Conservation (phyloP, 1,140 invertebrate species). For the Acromyrmex charruanus region DNA sequence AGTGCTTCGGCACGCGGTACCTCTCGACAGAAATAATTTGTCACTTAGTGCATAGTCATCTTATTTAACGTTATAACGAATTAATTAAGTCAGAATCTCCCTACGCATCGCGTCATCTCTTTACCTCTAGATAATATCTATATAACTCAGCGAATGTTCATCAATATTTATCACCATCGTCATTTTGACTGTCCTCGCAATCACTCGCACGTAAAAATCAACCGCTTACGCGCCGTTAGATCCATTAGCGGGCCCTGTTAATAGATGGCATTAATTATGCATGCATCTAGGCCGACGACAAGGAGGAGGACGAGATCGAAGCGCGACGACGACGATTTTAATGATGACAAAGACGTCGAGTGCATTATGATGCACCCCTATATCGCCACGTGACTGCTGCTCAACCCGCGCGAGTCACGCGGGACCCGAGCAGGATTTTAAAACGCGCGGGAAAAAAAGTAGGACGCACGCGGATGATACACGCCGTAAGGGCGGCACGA, state of each 20-base stretch:
- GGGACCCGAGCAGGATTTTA: slow-evolving; percentile 79
- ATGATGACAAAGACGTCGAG: slow-evolving; percentile 60
- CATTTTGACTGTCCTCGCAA: not conserved
- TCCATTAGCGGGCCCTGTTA: slow-evolving; percentile 65
- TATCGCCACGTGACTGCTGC: slow-evolving; percentile 82
- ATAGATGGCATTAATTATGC: slow-evolving; percentile 72
- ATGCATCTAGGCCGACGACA: slow-evolving; percentile 65
- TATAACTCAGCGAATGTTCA: slow-evolving; percentile 5
- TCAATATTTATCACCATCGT: slow-evolving; percentile 42
- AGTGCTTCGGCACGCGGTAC: not conserved
- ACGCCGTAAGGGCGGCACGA: slow-evolving; percentile 73
- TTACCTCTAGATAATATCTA: not conserved
- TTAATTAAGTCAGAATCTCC: not conserved
- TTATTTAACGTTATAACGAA: slow-evolving; percentile 4
- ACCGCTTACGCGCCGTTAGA: slow-evolving; percentile 65
- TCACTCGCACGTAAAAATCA: slow-evolving; percentile 36
- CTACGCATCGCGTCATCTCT: not conserved
- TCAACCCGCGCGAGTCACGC: not conserved
- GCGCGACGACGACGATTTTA: slow-evolving; percentile 23
- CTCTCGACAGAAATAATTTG: slow-evolving; percentile 12
- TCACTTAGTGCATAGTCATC: not conserved
- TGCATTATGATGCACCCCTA: slow-evolving; percentile 82
- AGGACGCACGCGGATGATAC: slow-evolving; percentile 48
- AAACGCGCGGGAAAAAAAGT: slow-evolving; percentile 80
- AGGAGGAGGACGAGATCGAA: slow-evolving; percentile 30